Conservation (phyloP, 2,888 invertebrate genomes). For the Drosophila pegasa region DNA sequence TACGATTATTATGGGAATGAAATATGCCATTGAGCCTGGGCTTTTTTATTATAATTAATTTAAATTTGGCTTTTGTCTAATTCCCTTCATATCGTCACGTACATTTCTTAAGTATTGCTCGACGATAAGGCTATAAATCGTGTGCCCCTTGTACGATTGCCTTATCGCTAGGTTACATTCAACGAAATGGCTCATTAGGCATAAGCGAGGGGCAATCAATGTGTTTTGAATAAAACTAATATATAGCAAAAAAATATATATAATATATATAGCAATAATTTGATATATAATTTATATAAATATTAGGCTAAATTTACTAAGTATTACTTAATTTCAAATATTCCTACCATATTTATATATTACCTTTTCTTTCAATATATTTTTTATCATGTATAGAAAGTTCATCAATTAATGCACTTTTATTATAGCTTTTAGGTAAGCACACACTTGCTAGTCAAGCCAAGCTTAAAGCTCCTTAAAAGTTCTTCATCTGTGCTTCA, state of each 20-base stretch:
- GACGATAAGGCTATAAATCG: constrained; percentile 28
- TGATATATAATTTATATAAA: not conserved
- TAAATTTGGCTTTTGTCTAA: not conserved
- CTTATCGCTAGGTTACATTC: constrained; percentile 17
- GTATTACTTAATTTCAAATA: not conserved
- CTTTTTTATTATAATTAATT: not conserved
- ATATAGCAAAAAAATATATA: not conserved
- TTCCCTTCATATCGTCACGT: constrained; percentile 26
- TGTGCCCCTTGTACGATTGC: constrained; percentile 6
- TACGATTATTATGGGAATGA: not conserved
- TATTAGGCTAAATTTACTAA: not conserved
- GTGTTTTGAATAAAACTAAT: not conserved
- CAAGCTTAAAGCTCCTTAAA: not conserved
- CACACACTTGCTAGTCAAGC: not conserved
- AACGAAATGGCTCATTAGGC: not conserved
- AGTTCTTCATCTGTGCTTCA: not conserved
- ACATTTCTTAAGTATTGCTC: constrained; percentile 2
- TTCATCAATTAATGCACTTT: not conserved
- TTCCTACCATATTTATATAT: not conserved
- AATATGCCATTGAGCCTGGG: not conserved
- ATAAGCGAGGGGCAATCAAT: not conserved
- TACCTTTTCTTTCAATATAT: not conserved
- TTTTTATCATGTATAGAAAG: not conserved
- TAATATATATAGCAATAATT: not conserved
- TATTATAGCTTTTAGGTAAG: not conserved